Percentiles rank a stretch among this genome's conserved stretches.
These are phyloP conservation scores for Caenorhabditis parvicauda DNA, from an alignment of 2,888 invertebrate species.

Conservation along the genomic window DNA sequence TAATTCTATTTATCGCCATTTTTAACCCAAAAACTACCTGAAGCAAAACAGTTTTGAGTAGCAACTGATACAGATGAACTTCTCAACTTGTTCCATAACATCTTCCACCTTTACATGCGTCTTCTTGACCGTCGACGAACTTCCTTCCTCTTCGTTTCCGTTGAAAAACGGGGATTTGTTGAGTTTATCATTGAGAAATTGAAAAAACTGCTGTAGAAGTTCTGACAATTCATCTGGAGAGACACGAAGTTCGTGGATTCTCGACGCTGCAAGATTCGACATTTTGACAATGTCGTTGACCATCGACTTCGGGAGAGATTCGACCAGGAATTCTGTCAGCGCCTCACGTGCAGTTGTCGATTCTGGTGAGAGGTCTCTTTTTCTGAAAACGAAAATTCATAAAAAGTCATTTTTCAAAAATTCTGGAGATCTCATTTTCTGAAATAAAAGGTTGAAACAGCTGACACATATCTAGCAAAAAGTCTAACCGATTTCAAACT, in stretches of 20 bases:
- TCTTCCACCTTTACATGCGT: conserved; percentile 77
- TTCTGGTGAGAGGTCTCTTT: conserved; percentile 34
- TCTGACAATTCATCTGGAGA: conserved; percentile 82
- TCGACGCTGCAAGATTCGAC: conserved; percentile 68
- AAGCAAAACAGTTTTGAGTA: conserved; percentile 82
- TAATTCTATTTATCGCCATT: too few species aligned
- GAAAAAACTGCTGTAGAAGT: conserved; percentile 85
- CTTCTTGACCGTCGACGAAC: too few species aligned
- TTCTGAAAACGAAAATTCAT: too few species aligned
- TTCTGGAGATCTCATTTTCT: too few species aligned
- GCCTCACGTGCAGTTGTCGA: conserved; percentile 62
- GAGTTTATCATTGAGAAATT: conserved; percentile 75
- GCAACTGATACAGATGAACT: conserved; percentile 84
- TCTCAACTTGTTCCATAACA: conserved; percentile 87
- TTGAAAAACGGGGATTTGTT: conserved; percentile 66
- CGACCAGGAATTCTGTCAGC: conserved; percentile 64
- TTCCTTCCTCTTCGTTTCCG: too few species aligned
- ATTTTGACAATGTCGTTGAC: conserved; percentile 70
- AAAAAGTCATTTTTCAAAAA: too few species aligned
- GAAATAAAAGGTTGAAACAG: too few species aligned
- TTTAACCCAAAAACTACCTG: background rate
- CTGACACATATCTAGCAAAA: too few species aligned
- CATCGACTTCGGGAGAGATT: conserved; percentile 61
- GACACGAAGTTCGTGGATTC: conserved; percentile 55
- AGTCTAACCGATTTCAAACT: too few species aligned